Conservation (phyloP, 2,797 vertebrate genomes). For the Sebastes itinus region DNA sequence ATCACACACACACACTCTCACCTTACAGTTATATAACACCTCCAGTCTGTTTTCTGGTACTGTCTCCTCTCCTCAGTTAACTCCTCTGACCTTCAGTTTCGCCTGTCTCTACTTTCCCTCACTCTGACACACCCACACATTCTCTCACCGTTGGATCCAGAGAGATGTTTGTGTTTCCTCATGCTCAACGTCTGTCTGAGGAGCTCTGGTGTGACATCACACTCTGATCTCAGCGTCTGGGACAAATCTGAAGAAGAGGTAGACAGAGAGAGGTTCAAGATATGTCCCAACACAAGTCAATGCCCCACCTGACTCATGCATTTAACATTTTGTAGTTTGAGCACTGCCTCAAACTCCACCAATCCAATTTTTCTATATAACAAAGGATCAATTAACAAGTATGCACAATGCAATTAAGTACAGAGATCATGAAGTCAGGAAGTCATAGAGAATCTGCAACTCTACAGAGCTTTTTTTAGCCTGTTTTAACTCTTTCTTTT, state of each 20-base stretch:
- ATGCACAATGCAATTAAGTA: not conserved
- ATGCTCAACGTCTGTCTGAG: conserved; percentile 85
- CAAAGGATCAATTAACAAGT: not conserved
- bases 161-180: conserved; percentile 83
- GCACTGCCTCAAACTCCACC: not conserved
- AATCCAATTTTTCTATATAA: not conserved
- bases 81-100: not conserved
- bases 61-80: not conserved
- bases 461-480: not conserved
- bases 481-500: not conserved
- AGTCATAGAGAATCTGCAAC: not conserved
- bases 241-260: conserved; percentile 65
- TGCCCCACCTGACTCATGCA: not conserved
- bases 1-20: not conserved
- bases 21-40: not conserved
- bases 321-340: not conserved
- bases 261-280: not conserved
- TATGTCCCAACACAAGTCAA: not conserved
- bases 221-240: conserved; percentile 73
- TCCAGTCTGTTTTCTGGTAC: not conserved
- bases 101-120: not conserved
- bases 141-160: conserved; percentile 81
- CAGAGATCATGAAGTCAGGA: not conserved
- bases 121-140: not conserved
- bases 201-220: conserved; percentile 78